phyloP scores from a whole-genome alignment of 2,797 vertebrate species.

The Schizopygopsis pylzovi region DNA sequence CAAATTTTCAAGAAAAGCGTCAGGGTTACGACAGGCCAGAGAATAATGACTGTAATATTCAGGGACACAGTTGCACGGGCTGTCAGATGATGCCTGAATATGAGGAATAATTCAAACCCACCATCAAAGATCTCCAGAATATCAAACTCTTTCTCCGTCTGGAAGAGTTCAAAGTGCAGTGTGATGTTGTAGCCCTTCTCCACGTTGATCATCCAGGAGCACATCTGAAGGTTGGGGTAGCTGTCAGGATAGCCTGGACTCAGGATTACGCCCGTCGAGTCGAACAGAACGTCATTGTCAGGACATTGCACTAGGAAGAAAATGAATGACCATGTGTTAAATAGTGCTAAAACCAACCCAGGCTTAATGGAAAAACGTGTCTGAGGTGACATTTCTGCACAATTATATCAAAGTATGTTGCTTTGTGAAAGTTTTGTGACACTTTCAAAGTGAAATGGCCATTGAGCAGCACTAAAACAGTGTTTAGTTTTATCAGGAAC shows the following conservation, averaged over 20 bases:
- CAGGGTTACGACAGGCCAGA: constrained; percentile 24
- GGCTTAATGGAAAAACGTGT: neutral
- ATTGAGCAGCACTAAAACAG: neutral
- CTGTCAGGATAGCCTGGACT: constrained; percentile 95
- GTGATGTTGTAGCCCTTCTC: constrained; percentile 98
- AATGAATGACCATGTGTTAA: neutral
- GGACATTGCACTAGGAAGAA: constrained; percentile 88
- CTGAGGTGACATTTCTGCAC: neutral
- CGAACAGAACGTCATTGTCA: constrained; percentile 93
- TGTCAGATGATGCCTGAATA: constrained; percentile 33
- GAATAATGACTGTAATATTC: constrained; percentile 45
- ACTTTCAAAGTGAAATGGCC: neutral
- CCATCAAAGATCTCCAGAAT: constrained; percentile 98
- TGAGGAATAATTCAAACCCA: constrained; percentile 68
- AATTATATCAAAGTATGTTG: neutral
- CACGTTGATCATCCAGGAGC: constrained; percentile 94
- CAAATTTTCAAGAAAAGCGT: neutral
- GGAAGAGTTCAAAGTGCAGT: constrained; percentile 94
- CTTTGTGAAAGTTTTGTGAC: neutral
- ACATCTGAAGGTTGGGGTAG: constrained; percentile 97
- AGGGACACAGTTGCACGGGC: constrained; percentile 1
- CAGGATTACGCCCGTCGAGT: constrained; percentile 95
- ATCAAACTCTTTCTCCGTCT: constrained; percentile 98
- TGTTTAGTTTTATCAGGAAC: neutral
- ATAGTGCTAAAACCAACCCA: neutral